Conservation (phyloP, 1,140 invertebrate species). For the Drosophila lacteicornis region DNA sequence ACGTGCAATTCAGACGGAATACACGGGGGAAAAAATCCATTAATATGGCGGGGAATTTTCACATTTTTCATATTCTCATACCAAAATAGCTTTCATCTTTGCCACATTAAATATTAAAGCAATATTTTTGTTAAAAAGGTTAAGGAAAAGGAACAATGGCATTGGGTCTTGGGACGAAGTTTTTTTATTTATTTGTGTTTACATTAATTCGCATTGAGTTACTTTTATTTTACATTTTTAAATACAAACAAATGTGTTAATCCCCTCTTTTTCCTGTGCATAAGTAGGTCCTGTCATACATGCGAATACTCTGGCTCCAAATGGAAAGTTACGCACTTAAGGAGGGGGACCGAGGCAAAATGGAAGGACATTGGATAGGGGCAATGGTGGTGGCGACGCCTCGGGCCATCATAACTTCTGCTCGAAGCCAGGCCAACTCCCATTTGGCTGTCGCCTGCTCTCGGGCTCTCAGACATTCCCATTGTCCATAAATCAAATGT, state of each 20-base stretch:
- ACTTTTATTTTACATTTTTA: background rate
- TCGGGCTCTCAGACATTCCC: constrained; percentile 36
- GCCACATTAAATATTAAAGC: constrained; percentile 21
- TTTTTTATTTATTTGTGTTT: background rate
- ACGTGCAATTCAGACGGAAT: constrained; percentile 20
- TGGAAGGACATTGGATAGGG: constrained; percentile 14
- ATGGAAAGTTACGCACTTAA: constrained; percentile 70
- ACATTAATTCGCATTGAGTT: background rate
- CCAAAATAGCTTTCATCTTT: background rate
- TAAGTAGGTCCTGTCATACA: constrained; percentile 43
- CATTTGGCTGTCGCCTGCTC: constrained; percentile 8
- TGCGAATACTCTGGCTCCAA: constrained; percentile 37
- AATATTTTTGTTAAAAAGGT: background rate
- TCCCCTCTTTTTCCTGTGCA: background rate
- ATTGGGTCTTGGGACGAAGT: background rate
- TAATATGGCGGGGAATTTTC: constrained; percentile 11
- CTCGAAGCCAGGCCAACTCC: constrained; percentile 31
- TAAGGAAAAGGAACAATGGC: background rate
- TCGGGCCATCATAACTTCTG: constrained; percentile 75
- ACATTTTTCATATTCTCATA: background rate
- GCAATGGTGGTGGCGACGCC: constrained; percentile 36
- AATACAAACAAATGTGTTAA: background rate
- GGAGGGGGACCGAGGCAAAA: background rate
- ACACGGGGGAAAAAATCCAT: constrained; percentile 18
- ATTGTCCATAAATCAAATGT: constrained; percentile 79